Evolutionary conservation across 1,140 invertebrate genomes (phyloP).

Genomic region (Pseudobourletiella spinata): DNA sequence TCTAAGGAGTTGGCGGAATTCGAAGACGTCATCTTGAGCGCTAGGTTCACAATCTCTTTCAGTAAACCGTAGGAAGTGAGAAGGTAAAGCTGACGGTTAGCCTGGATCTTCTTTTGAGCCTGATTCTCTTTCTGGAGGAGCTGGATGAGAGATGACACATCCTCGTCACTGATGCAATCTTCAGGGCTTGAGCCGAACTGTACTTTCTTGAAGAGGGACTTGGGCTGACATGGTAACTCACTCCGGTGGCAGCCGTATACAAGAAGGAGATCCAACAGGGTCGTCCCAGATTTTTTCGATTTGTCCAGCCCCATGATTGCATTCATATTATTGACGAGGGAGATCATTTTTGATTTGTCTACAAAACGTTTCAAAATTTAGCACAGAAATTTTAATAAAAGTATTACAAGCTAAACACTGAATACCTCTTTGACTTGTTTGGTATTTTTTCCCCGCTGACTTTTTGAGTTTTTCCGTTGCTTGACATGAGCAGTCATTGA

Average conservation of each 20-base stretch:
- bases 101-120: constrained; percentile 28
- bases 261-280: constrained; percentile 68
- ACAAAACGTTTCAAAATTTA: constrained; percentile 10
- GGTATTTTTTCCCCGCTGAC: constrained; percentile 12
- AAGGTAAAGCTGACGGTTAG: constrained; percentile 34
- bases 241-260: constrained; percentile 74
- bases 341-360: constrained; percentile 26
- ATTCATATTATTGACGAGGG: constrained; percentile 25
- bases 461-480: constrained; percentile 49
- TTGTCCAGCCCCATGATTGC: constrained; percentile 17
- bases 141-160: constrained; percentile 39
- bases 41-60: constrained; percentile 38
- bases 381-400: not conserved
- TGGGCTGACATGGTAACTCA: constrained; percentile 56
- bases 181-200: not conserved
- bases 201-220: not conserved
- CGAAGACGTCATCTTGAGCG: constrained; percentile 29
- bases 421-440: not conserved
- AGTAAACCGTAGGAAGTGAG: constrained; percentile 42
- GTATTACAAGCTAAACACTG: not conserved
- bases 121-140: constrained; percentile 38
- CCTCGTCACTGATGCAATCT: constrained; percentile 36
- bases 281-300: constrained; percentile 28
- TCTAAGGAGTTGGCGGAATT: constrained; percentile 56
- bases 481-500: constrained; percentile 67